These are phyloP conservation scores for Proctacanthus coquilletti DNA, from an alignment of 1,140 invertebrate genomes.

Conservation along the genomic window DNA sequence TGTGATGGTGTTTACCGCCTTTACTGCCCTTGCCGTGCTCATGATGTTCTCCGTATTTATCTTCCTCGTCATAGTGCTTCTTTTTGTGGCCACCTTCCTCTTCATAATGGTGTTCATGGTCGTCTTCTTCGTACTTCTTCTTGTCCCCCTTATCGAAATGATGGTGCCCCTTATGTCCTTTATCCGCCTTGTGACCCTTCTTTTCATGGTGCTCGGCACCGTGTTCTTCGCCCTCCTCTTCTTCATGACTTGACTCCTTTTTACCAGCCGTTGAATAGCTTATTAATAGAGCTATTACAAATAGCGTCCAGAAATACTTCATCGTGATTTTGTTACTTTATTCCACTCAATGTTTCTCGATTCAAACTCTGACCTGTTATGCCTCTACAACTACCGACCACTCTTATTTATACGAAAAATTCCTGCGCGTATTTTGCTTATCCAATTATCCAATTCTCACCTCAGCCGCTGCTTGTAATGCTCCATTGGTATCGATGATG, in stretches of 20 bases:
- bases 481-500: too few relatives aligned
- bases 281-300: too few relatives aligned
- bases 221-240: slow-evolving; percentile 31
- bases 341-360: too few relatives aligned
- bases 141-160: slow-evolving; percentile 36
- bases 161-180: slow-evolving; percentile 20
- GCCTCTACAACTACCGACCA: too few relatives aligned
- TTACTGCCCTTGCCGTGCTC: slow-evolving; percentile 44
- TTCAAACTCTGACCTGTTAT: too few relatives aligned
- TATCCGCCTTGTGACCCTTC: slow-evolving; percentile 38
- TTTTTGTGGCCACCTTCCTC: slow-evolving; percentile 46
- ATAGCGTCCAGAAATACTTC: too few relatives aligned
- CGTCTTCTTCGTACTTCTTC: slow-evolving; percentile 46
- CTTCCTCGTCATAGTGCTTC: slow-evolving; percentile 41
- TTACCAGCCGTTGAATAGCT: slow-evolving; percentile 23
- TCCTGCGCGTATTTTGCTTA: too few relatives aligned
- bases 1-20: slow-evolving; percentile 49
- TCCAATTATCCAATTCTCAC: too few relatives aligned
- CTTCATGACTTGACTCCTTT: slow-evolving; percentile 18
- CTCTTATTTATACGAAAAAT: too few relatives aligned
- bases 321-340: too few relatives aligned
- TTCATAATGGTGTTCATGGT: slow-evolving; percentile 39
- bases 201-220: slow-evolving; percentile 33
- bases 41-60: slow-evolving; percentile 42
- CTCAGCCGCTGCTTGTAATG: too few relatives aligned